A percentile compares a stretch with the other conserved stretches of the same genome.
These are phyloP conservation scores for Pheosia gnoma DNA, from an alignment of 2,888 invertebrate species.

Conservation along the genomic window DNA sequence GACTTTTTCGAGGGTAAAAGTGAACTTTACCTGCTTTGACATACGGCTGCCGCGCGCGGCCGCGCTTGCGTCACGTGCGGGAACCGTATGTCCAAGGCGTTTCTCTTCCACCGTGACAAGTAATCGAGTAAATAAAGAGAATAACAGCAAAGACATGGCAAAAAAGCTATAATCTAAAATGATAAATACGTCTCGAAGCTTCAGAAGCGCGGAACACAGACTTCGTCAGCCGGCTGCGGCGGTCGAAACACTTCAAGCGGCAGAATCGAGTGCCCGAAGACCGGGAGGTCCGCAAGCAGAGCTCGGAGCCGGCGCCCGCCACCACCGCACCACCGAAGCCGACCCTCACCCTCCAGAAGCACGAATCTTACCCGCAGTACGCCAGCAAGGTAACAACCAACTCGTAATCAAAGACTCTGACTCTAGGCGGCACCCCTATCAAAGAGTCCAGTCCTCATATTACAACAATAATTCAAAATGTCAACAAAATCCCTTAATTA, in stretches of 20 bases:
- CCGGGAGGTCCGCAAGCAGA: conserved; percentile 57
- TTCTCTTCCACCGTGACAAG: no score
- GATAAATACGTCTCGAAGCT: conserved; percentile 3
- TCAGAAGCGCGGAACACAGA: conserved; percentile 18
- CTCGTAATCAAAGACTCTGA: neutral
- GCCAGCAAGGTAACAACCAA: conserved; percentile 13
- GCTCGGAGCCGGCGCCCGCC: conserved; percentile 60
- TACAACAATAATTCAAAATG: no score
- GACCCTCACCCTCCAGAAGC: conserved; percentile 57
- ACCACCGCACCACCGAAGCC: conserved; percentile 25
- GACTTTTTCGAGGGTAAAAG: neutral
- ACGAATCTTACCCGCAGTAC: conserved; percentile 74
- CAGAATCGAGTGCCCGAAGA: conserved; percentile 66
- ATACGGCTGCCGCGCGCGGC: no score
- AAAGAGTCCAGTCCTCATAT: no score
- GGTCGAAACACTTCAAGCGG: conserved; percentile 63
- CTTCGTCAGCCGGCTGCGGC: conserved; percentile 39
- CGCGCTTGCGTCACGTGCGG: no score
- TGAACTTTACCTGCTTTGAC: no score
- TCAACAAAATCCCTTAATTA: no score
- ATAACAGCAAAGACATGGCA: no score
- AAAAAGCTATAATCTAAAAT: neutral
- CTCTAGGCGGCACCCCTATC: no score
- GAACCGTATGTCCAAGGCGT: no score
- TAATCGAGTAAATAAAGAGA: no score